Evolutionary conservation across 2,888 invertebrate genomes (phyloP).

Genomic region (Stenichneumon culpator): DNA sequence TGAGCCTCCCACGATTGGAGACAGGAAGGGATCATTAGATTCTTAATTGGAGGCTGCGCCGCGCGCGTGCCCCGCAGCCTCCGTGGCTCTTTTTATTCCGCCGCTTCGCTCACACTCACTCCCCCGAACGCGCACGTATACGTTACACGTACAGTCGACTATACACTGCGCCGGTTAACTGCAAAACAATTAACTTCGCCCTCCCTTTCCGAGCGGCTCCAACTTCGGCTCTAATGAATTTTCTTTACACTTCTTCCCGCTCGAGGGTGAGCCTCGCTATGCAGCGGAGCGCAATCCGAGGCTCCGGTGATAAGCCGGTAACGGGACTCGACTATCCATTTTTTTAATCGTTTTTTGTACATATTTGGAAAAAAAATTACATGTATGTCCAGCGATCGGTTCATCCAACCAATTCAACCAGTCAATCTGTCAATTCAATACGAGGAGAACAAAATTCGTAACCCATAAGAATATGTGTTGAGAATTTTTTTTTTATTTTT

Average conservation of each 20-base stretch:
- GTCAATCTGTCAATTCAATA: no score
- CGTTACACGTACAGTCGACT: neutral
- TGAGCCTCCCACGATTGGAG: conserved; percentile 49
- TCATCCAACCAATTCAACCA: no score
- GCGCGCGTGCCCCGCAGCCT: conserved; percentile 40
- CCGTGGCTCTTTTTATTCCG: conserved; percentile 48
- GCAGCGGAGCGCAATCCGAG: conserved; percentile 11
- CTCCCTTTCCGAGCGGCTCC: conserved; percentile 50
- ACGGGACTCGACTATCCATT: neutral
- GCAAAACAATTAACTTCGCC: conserved; percentile 71
- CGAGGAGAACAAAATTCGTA: no score
- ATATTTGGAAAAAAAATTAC: no score
- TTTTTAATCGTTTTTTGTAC: no score
- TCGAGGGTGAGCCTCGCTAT: conserved; percentile 41
- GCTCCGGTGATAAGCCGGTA: neutral
- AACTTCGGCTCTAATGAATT: conserved; percentile 74
- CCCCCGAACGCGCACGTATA: conserved; percentile 2
- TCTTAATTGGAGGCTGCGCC: conserved; percentile 66
- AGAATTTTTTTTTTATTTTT: no score
- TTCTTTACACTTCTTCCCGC: conserved; percentile 66
- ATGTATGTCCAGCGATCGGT: no score
- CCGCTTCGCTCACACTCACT: conserved; percentile 30
- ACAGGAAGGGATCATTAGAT: conserved; percentile 68
- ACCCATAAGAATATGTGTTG: no score
- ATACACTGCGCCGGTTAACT: conserved; percentile 54